Percentiles rank a stretch among this genome's conserved stretches.
These are phyloP conservation scores for Dipus sagitta DNA, from an alignment of 2,797 vertebrate species.

Conservation along the genomic window DNA sequence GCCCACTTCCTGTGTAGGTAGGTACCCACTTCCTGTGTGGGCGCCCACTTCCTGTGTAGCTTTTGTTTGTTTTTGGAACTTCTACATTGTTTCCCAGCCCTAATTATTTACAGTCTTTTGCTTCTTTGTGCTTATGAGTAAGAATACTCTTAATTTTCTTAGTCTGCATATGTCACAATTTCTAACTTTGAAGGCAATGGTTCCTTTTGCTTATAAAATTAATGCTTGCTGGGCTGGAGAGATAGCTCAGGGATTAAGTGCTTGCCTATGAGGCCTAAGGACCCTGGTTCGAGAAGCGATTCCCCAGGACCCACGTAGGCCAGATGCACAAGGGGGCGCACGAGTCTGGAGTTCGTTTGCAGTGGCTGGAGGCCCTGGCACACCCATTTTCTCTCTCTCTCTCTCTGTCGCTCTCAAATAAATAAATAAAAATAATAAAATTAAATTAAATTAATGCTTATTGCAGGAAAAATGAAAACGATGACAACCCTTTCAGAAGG, in stretches of 20 bases:
- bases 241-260: too few species aligned
- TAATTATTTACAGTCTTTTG: slow-evolving; percentile 23
- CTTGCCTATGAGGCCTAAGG: too few species aligned
- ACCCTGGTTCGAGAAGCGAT: too few species aligned
- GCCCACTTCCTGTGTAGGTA: slow-evolving; percentile 56
- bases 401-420: too few species aligned
- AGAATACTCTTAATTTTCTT: slow-evolving; percentile 42
- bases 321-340: too few species aligned
- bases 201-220: slow-evolving; percentile 19
- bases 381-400: too few species aligned
- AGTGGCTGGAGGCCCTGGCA: too few species aligned
- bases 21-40: slow-evolving; percentile 52
- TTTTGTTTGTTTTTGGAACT: slow-evolving; percentile 71
- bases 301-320: too few species aligned
- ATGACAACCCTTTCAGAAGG: not conserved
- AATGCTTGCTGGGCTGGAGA: not conserved
- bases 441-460: not conserved
- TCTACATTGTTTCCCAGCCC: not conserved
- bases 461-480: slow-evolving; percentile 10
- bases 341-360: too few species aligned
- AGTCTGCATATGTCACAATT: slow-evolving; percentile 47
- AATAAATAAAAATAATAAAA: too few species aligned
- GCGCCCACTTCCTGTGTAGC: slow-evolving; percentile 55
- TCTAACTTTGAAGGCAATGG: slow-evolving; percentile 35
- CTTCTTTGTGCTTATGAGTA: slow-evolving; percentile 51